Percentiles rank a stretch among this genome's conserved stretches.
These are phyloP conservation scores for Conistra vaccinii DNA, from an alignment of 2,888 invertebrate species.

Conservation along the genomic window DNA sequence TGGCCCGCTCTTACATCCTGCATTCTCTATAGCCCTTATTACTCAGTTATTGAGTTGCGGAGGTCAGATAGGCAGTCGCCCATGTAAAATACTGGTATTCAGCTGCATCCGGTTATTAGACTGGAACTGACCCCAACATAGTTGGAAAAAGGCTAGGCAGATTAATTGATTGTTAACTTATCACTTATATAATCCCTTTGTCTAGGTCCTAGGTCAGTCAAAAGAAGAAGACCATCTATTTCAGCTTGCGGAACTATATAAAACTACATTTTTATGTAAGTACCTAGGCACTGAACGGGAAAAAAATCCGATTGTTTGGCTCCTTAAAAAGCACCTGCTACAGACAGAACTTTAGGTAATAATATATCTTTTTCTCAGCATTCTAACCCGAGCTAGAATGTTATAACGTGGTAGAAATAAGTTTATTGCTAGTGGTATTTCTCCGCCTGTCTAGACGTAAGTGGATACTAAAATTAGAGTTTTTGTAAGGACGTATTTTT, in stretches of 20 bases:
- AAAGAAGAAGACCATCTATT: background rate
- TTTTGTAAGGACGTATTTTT: conserved; percentile 36
- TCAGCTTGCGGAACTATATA: background rate
- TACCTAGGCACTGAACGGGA: background rate
- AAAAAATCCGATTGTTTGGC: conserved; percentile 1
- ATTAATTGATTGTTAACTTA: too few relatives aligned
- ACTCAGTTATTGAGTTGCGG: too few relatives aligned
- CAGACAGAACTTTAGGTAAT: conserved; percentile 37
- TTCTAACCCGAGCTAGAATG: conserved; percentile 10
- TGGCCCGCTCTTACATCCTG: too few relatives aligned
- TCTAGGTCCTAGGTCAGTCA: background rate
- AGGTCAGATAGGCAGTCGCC: too few relatives aligned
- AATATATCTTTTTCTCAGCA: conserved; percentile 40
- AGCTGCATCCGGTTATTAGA: too few relatives aligned
- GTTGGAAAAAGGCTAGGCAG: too few relatives aligned
- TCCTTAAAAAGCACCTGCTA: conserved; percentile 35
- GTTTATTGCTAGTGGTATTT: conserved; percentile 52
- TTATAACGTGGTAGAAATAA: conserved; percentile 34
- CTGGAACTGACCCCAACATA: too few relatives aligned
- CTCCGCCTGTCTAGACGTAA: conserved; percentile 39
- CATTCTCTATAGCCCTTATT: too few relatives aligned
- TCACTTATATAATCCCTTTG: background rate
- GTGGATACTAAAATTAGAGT: conserved; percentile 42
- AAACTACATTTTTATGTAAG: background rate
- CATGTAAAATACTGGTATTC: too few relatives aligned